Evolutionary conservation across 2,888 invertebrate genomes (phyloP).

Genomic region (Pristionchus arcanus): DNA sequence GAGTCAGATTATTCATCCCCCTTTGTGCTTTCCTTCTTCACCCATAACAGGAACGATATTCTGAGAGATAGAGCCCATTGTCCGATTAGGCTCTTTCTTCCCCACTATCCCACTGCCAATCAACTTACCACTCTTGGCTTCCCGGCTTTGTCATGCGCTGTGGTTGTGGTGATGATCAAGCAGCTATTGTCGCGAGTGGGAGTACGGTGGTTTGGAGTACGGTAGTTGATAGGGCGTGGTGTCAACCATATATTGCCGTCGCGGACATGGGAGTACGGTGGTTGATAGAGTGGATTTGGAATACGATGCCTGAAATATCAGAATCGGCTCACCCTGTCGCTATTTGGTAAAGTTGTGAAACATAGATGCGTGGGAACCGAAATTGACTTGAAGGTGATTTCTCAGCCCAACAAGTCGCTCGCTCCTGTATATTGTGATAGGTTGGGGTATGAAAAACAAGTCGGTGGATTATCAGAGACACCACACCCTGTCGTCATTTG

Average conservation of each 20-base stretch:
- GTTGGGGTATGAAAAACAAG: too few relatives aligned
- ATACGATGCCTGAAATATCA: too few relatives aligned
- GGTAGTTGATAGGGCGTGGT: not conserved
- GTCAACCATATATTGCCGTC: too few relatives aligned
- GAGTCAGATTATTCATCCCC: too few relatives aligned
- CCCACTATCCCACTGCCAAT: constrained; percentile 28
- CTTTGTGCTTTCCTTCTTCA: not conserved
- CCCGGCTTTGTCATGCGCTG: not conserved
- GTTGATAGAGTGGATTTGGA: too few relatives aligned
- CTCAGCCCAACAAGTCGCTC: too few relatives aligned
- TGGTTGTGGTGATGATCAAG: not conserved
- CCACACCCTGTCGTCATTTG: not conserved
- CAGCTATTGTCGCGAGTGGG: not conserved
- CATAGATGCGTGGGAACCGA: too few relatives aligned
- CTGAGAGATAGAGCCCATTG: constrained; percentile 48
- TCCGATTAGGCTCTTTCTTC: constrained; percentile 16
- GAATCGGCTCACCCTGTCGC: too few relatives aligned
- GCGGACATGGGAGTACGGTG: too few relatives aligned
- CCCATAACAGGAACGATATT: constrained; percentile 46
- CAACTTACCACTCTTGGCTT: constrained; percentile 24
- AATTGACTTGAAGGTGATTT: too few relatives aligned
- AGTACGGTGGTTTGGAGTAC: not conserved
- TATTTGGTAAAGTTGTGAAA: too few relatives aligned
- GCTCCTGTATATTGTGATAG: too few relatives aligned
- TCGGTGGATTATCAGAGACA: not conserved